Evolutionary conservation across 1,140 invertebrate species (phyloP).

Genomic region (Aphaenogaster rudis): DNA sequence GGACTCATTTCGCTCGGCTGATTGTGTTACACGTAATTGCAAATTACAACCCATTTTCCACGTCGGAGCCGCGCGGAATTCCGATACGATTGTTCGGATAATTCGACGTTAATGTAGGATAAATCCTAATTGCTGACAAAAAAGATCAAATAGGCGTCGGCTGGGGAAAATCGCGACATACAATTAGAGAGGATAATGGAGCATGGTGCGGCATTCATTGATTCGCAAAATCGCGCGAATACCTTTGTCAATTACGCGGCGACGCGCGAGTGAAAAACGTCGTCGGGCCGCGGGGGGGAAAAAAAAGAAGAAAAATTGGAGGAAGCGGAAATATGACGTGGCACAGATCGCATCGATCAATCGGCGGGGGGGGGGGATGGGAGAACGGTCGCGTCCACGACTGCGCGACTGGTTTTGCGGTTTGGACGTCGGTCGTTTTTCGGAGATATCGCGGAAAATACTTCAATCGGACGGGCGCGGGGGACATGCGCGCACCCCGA

Average conservation of each 20-base stretch:
- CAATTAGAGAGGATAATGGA: constrained; percentile 65
- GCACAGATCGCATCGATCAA: constrained; percentile 69
- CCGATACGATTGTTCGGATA: constrained; percentile 66
- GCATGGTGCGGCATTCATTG: constrained; percentile 48
- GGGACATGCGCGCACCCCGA: background rate
- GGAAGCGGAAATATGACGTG: constrained; percentile 70
- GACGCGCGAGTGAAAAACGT: constrained; percentile 13
- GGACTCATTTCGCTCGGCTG: constrained; percentile 60
- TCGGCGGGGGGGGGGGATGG: constrained; percentile 42
- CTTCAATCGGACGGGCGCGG: constrained; percentile 56
- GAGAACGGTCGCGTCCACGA: constrained; percentile 60
- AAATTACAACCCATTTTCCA: constrained; percentile 56
- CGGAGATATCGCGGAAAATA: constrained; percentile 69
- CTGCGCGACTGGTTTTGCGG: constrained; percentile 76
- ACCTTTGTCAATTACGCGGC: constrained; percentile 74
- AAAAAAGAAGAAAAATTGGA: constrained; percentile 20
- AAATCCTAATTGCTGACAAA: constrained; percentile 59
- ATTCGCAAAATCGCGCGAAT: constrained; percentile 41
- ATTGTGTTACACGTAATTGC: constrained; percentile 67
- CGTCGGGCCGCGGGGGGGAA: background rate
- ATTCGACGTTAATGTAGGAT: constrained; percentile 64
- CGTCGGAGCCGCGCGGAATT: constrained; percentile 45
- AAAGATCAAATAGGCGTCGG: constrained; percentile 9
- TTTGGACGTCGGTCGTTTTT: constrained; percentile 70
- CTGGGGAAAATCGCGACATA: constrained; percentile 22